Conservation (phyloP, 2,797 vertebrate species). For the Denticeps clupeoides region DNA sequence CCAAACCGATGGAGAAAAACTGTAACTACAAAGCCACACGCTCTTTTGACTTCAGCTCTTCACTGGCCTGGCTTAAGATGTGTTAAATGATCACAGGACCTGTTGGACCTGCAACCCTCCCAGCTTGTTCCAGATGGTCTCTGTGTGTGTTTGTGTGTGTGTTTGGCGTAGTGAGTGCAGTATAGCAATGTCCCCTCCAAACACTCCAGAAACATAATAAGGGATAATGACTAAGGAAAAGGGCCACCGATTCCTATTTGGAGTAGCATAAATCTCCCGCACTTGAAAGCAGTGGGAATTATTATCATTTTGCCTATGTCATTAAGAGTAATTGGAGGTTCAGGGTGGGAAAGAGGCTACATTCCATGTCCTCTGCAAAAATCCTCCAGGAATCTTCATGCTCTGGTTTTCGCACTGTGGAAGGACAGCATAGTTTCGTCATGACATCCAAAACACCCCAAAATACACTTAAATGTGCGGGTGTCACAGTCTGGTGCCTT, state of each 20-base stretch:
- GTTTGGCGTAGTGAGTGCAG: neutral
- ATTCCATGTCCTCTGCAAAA: conserved; percentile 13
- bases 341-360: conserved; percentile 15
- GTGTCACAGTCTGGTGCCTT: neutral
- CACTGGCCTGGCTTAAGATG: conserved; percentile 23
- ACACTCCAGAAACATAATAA: conserved; percentile 21
- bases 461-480: neutral
- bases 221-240: conserved; percentile 17
- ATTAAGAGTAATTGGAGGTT: conserved; percentile 27
- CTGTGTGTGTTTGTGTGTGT: neutral
- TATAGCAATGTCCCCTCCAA: neutral
- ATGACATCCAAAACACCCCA: neutral
- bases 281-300: conserved; percentile 28
- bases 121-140: conserved; percentile 28
- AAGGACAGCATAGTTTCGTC: neutral
- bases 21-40: conserved; percentile 30
- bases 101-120: conserved; percentile 20
- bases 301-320: conserved; percentile 18
- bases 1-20: no score
- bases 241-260: conserved; percentile 18
- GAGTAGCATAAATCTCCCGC: conserved; percentile 24
- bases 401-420: neutral
- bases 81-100: conserved; percentile 25
- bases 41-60: conserved; percentile 18
- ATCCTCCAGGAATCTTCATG: conserved; percentile 4